phyloP scores from a whole-genome alignment of 2,113 vertebrate genomes.

The Conger conger region DNA sequence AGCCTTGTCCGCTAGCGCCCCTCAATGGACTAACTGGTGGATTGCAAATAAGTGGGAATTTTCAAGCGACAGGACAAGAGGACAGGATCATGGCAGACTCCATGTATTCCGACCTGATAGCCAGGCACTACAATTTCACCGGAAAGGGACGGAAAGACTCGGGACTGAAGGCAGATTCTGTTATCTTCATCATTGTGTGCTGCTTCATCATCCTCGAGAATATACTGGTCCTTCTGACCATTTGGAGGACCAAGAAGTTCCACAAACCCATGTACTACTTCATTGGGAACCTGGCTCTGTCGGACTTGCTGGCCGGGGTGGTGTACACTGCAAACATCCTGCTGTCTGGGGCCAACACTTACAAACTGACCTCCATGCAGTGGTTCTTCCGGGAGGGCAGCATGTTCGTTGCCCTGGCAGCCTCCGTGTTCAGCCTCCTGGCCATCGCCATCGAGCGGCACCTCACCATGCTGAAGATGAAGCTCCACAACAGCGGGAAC shows the following conservation, averaged over 20 bases:
- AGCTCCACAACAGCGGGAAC: slow-evolving; percentile 89
- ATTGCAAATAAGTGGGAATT: slow-evolving; percentile 24
- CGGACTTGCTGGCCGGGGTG: slow-evolving; percentile 90
- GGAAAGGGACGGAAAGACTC: slow-evolving; percentile 79
- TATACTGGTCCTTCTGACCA: slow-evolving; percentile 90
- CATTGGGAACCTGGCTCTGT: slow-evolving; percentile 96
- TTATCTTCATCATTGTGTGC: slow-evolving; percentile 95
- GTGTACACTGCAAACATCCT: slow-evolving; percentile 92
- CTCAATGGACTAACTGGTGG: slow-evolving; percentile 51
- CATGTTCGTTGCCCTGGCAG: slow-evolving; percentile 95
- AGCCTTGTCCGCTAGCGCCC: slow-evolving; percentile 50
- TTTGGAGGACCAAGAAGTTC: slow-evolving; percentile 99
- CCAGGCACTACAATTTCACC: slow-evolving; percentile 92
- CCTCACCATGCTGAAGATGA: slow-evolving; percentile 97
- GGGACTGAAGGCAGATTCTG: slow-evolving; percentile 80
- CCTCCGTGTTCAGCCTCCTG: slow-evolving; percentile 93
- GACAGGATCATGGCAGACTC: slow-evolving; percentile 68
- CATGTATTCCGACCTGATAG: slow-evolving; percentile 80
- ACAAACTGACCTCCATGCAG: slow-evolving; percentile 83
- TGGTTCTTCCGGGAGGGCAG: slow-evolving; percentile 95
- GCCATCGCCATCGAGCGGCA: slow-evolving; percentile 96
- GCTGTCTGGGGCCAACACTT: slow-evolving; percentile 91
- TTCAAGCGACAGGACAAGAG: slow-evolving; percentile 48
- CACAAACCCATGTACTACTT: slow-evolving; percentile 99
- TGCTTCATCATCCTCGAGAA: slow-evolving; percentile 97